A percentile compares a stretch with the other conserved stretches of the same genome.
phyloP scores from a whole-genome alignment of 2,797 vertebrate genomes.

The Falco novaeseelandiae region DNA sequence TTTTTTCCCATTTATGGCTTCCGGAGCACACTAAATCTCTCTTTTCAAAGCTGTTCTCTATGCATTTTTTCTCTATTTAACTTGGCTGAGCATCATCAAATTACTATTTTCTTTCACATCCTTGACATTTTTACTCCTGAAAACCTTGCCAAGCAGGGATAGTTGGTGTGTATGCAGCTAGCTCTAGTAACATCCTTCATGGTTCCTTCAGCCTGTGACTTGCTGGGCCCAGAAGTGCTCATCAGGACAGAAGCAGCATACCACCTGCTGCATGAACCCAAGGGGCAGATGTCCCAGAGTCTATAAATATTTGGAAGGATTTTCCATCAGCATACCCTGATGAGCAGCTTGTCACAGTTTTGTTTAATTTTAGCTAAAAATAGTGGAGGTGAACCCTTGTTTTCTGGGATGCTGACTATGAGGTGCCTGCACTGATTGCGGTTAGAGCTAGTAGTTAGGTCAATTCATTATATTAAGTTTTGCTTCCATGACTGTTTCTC shows the following conservation, averaged over 20 bases:
- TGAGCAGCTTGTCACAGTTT: background rate
- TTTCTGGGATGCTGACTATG: background rate
- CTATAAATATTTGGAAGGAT: background rate
- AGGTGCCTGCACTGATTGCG: background rate
- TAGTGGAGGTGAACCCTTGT: background rate
- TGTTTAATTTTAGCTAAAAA: background rate
- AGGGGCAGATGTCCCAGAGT: background rate
- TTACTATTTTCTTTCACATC: background rate
- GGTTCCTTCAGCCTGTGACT: background rate
- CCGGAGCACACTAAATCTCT: background rate
- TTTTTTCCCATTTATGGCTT: background rate
- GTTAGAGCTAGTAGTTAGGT: background rate
- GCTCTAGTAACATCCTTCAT: background rate
- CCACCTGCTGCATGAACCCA: background rate
- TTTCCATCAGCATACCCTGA: background rate
- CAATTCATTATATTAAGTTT: background rate
- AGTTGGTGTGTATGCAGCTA: background rate
- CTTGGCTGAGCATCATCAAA: background rate
- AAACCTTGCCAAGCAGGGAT: background rate
- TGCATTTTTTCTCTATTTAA: background rate
- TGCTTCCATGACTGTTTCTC: background rate
- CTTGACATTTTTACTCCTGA: background rate
- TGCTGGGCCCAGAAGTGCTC: background rate
- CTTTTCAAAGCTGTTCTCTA: background rate
- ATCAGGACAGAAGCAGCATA: background rate